phyloP scores from a whole-genome alignment of 2,113 vertebrate genomes.

The Agelaius tricolor region DNA sequence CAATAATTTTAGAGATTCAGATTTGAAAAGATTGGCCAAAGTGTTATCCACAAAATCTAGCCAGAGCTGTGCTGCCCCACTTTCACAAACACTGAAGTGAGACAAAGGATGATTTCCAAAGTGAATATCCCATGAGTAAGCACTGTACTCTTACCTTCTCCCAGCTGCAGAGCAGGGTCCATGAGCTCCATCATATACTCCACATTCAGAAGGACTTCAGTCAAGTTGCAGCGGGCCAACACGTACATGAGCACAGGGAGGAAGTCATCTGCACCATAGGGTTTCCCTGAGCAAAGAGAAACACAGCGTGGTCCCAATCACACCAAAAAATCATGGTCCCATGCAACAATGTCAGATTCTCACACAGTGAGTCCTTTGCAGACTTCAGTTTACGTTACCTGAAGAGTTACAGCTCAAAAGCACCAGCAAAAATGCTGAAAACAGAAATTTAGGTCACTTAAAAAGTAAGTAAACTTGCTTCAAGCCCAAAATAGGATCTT shows the following conservation, averaged over 20 bases:
- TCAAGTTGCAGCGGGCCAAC: constrained; percentile 88
- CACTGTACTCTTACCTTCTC: constrained; percentile 82
- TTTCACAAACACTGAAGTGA: neutral
- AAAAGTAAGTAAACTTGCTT: neutral
- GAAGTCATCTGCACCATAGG: constrained; percentile 93
- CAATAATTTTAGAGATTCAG: neutral
- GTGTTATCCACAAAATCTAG: neutral
- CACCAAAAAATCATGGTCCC: neutral
- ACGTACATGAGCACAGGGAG: constrained; percentile 98
- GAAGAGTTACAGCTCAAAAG: neutral
- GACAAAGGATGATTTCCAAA: neutral
- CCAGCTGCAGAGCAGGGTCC: constrained; percentile 92
- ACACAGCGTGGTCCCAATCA: neutral
- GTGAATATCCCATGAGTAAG: neutral
- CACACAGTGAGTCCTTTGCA: neutral
- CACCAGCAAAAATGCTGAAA: neutral
- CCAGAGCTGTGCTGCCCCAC: neutral
- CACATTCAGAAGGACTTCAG: constrained; percentile 86
- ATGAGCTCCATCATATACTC: constrained; percentile 99
- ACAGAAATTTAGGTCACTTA: neutral
- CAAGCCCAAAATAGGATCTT: neutral
- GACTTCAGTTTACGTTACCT: neutral
- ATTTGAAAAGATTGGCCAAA: neutral
- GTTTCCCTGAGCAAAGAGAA: constrained; percentile 79
- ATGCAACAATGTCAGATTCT: neutral